Evolutionary conservation across 2,888 invertebrate species (phyloP).

Genomic region (Scaptomyza tumidula): DNA sequence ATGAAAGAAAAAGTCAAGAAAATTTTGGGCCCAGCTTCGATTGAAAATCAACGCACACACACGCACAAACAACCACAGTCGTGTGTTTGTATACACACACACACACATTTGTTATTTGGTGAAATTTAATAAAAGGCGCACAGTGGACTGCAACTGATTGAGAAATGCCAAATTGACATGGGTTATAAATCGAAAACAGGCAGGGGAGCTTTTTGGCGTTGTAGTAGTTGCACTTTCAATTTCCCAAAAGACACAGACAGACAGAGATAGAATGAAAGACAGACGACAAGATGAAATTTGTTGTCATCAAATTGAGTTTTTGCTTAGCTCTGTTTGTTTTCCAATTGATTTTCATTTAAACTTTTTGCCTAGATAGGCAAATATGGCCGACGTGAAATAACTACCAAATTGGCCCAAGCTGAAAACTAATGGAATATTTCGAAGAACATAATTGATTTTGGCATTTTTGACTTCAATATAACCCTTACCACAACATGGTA

Average conservation of each 20-base stretch:
- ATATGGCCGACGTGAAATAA: not conserved
- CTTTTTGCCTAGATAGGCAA: constrained; percentile 13
- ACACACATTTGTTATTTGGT: constrained; percentile 55
- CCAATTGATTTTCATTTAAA: constrained; percentile 41
- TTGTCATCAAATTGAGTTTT: constrained; percentile 48
- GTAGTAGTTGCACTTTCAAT: constrained; percentile 7
- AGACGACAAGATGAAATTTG: constrained; percentile 18
- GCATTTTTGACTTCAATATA: not conserved
- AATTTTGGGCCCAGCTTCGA: constrained; percentile 67
- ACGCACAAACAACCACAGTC: constrained; percentile 31
- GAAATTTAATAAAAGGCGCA: constrained; percentile 70
- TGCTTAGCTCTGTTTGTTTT: constrained; percentile 46
- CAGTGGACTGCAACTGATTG: constrained; percentile 64
- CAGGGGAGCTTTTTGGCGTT: not conserved
- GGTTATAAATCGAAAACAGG: constrained; percentile 33
- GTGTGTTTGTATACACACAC: constrained; percentile 21
- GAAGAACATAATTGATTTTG: constrained; percentile 11
- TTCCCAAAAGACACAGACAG: constrained; percentile 1
- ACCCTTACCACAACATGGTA: not conserved
- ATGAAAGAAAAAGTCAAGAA: constrained; percentile 48
- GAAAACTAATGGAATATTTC: constrained; percentile 26
- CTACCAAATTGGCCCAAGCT: constrained; percentile 4
- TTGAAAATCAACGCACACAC: constrained; percentile 72
- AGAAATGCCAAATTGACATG: constrained; percentile 55
- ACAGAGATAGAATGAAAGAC: not conserved